Conservation (phyloP, 2,888 invertebrate genomes). For the Parelbella ahira region DNA sequence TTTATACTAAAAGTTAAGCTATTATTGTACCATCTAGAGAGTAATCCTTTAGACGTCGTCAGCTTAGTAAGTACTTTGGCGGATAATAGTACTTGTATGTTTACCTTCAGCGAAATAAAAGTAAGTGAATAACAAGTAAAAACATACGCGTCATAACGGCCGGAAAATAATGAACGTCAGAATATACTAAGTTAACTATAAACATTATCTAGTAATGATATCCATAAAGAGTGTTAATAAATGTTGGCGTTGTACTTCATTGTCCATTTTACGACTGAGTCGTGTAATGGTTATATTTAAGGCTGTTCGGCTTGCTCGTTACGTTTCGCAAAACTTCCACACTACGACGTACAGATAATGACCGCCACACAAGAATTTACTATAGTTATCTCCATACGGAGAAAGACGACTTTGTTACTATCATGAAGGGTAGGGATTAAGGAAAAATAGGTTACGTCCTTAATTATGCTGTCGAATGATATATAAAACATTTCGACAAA, state of each 20-base stretch:
- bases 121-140: slow-evolving; percentile 6
- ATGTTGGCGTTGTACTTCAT: slow-evolving; percentile 16
- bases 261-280: slow-evolving; percentile 7
- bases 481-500: too few relatives aligned
- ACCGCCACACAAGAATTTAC: too few relatives aligned
- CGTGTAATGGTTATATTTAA: slow-evolving; percentile 10
- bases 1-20: slow-evolving; percentile 2
- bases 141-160: slow-evolving; percentile 1
- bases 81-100: too few relatives aligned
- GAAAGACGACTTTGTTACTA: too few relatives aligned
- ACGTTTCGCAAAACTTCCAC: slow-evolving; percentile 1
- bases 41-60: too few relatives aligned
- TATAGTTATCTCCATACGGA: too few relatives aligned
- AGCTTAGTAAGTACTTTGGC: too few relatives aligned
- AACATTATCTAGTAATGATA: slow-evolving; percentile 10
- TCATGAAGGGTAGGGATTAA: too few relatives aligned
- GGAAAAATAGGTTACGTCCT: too few relatives aligned
- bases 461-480: too few relatives aligned
- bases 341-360: not conserved
- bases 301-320: not conserved
- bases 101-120: slow-evolving; percentile 12
- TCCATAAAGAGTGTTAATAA: slow-evolving; percentile 10
- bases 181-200: slow-evolving; percentile 4
- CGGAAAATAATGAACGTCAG: slow-evolving; percentile 9
- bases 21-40: too few relatives aligned